Base-by-base conservation (phyloP, 2,113 vertebrate species). In the Corvus moneduloides region DNA sequence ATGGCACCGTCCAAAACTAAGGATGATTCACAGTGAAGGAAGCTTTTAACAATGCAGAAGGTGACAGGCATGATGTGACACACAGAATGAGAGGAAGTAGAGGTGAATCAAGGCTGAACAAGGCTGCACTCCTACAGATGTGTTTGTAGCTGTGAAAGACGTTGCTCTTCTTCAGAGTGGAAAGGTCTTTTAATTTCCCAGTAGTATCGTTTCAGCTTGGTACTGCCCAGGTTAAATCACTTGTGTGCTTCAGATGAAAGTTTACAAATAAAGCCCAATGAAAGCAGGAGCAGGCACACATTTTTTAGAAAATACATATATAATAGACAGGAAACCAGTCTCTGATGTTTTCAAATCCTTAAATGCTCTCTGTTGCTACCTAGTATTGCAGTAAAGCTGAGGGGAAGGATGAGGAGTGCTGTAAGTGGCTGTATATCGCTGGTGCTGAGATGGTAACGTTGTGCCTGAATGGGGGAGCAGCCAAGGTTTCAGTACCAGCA, bases 401-500 rank as follows among this genome's bases (percentile, higher is more conserved):
- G 14, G 10, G 9, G 55, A 13, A 75, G 67, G 18, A n/a, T 43
- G 13, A 43, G 39, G 27, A 30, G 28, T 16, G 44, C 46, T 64
- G 2, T 13, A 13, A 19, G 23, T 24, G 44, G 33, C 58, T 58
- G 26, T 37, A 2, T 6, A 12, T 46, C 54, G 2, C 17, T 23
- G 71, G 4, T 37, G 51, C 35, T 32, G 32, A 37, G 71, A 23
- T 39, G 22, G 5, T 14, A 39, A 32, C 1, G 0, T 2, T 8
- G 30, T n/a, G 56, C 39, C 32, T 67, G 63, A 48, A 24, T 1
- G 2, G 12, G 22, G 41, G 17, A 76, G 55, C 32, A 33, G 49
- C 51, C 75, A 52, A 48, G 44, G 43, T 43, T 48, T 56, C 52
- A 48, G 35, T 20, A 43, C 19, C 27, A 68, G 56, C 37, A 11